Base-by-base conservation (phyloP, 2,113 vertebrate species). In the Oncorhynchus kisutch region DNA sequence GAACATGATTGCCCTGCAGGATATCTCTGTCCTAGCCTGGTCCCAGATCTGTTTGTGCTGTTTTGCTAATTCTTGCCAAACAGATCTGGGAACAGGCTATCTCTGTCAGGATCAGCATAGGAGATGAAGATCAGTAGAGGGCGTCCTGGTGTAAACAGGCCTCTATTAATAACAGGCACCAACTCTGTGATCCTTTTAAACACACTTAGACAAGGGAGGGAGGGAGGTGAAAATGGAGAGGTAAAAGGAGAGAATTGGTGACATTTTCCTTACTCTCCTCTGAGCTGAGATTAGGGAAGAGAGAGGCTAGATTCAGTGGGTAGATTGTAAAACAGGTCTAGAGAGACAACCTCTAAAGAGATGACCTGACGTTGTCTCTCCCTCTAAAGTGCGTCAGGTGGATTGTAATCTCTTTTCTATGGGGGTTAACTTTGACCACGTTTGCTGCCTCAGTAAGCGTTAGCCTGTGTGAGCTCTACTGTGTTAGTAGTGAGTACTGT, bases 161-260 rank as follows among this genome's bases (percentile, higher is more conserved):
- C 69, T 88, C 89, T 88, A 90, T 83, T 89, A 87, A 90, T 92
- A 90, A 78, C 88, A 24, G 74, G 82, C 87, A 86, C 84, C 78
- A 75, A 84, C 79, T 84, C 81, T 62, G 90, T 11, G 39, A 90
- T 77, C 72, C 70, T 77, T 45, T 22, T 73, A 18, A 34, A 24
- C 34, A 27, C 39, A 60, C 64, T 39, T 31, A 16, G 34, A 34
- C 70, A 7, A 70, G 13, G 13, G 8, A 9, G 31, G 34, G 27
- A 60, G 71, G 49, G 27, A 11, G 8, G 29, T 25, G 11, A 62
- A 39, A 45, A 12, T 29, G n/a, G 20, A 27, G n/a, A 7, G 4
- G 16, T 54, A 62, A 62, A 62, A 71, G 49, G 12, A 51, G 67
- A 71, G 13, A 14, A 16, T n/a, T 25, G 12, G 20, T 45, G 39